Percentiles rank a stretch among this genome's conserved stretches.
Evolutionary conservation across 1,140 invertebrate species (phyloP).

Genomic region (Drosophila asahinai): DNA sequence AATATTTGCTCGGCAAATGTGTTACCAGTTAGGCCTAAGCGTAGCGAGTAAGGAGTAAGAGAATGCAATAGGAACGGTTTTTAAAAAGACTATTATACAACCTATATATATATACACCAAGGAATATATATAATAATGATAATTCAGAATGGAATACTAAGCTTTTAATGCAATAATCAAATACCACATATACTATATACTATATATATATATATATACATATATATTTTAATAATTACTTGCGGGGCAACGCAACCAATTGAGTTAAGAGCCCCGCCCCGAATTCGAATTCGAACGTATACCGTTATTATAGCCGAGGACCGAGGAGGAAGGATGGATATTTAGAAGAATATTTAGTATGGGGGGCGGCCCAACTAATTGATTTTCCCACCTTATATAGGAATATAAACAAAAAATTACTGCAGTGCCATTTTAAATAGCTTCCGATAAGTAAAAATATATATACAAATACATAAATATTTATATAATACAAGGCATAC

Average conservation of each 20-base stretch:
- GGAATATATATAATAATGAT: constrained; percentile 46
- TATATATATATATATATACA: constrained; percentile 24
- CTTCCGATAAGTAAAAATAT: constrained; percentile 81
- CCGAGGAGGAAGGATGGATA: constrained; percentile 10
- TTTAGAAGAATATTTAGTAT: constrained; percentile 55
- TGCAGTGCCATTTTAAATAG: constrained; percentile 85
- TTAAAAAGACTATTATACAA: constrained; percentile 81
- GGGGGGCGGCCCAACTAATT: constrained; percentile 68
- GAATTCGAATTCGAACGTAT: constrained; percentile 28
- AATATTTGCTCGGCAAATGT: constrained; percentile 73
- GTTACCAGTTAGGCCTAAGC: constrained; percentile 58
- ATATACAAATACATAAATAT: constrained; percentile 55
- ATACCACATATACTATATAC: constrained; percentile 59
- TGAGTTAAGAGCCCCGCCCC: constrained; percentile 23
- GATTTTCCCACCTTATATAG: constrained; percentile 85
- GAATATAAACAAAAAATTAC: constrained; percentile 79
- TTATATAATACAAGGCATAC: constrained; percentile 45
- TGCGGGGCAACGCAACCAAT: constrained; percentile 35
- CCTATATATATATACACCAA: constrained; percentile 54
- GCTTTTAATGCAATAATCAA: constrained; percentile 84
- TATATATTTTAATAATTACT: constrained; percentile 76
- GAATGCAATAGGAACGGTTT: constrained; percentile 77
- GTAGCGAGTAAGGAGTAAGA: constrained; percentile 33
- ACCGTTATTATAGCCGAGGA: constrained; percentile 49
- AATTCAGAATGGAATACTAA: constrained; percentile 69